Evolutionary conservation across 2,113 vertebrate genomes (phyloP).

Genomic region (Willisornis vidua): DNA sequence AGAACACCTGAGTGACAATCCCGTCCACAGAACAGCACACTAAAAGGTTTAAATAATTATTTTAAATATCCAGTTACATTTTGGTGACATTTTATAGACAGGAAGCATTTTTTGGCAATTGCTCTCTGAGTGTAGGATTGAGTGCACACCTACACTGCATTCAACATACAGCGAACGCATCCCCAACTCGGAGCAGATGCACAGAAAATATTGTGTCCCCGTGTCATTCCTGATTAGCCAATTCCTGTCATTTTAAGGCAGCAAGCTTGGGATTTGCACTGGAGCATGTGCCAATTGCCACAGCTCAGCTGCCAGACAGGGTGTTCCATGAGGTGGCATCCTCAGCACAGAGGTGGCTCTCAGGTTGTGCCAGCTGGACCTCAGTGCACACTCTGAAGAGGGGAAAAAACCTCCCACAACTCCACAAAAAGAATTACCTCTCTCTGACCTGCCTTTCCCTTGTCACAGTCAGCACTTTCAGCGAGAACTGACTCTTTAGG

Average conservation of each 20-base stretch:
- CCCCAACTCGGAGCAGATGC: not conserved
- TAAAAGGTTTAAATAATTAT: not conserved
- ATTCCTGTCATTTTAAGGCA: not conserved
- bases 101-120: not conserved
- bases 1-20: not conserved
- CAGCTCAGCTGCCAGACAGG: not conserved
- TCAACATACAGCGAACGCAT: not conserved
- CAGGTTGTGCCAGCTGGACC: not conserved
- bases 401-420: rapidly evolving
- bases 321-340: not conserved
- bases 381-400: not conserved
- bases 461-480: not conserved
- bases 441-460: not conserved
- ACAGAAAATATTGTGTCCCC: not conserved
- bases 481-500: not conserved
- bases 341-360: not conserved
- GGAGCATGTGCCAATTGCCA: not conserved
- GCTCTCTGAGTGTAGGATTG: not conserved
- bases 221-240: not conserved
- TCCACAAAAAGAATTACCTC: not conserved
- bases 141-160: conserved; percentile 9
- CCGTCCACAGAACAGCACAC: not conserved
- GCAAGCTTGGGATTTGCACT: not conserved
- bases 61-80: not conserved
- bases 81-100: not conserved